phyloP scores from a whole-genome alignment of 2,113 vertebrate species.

The Coracopsis vasa region DNA sequence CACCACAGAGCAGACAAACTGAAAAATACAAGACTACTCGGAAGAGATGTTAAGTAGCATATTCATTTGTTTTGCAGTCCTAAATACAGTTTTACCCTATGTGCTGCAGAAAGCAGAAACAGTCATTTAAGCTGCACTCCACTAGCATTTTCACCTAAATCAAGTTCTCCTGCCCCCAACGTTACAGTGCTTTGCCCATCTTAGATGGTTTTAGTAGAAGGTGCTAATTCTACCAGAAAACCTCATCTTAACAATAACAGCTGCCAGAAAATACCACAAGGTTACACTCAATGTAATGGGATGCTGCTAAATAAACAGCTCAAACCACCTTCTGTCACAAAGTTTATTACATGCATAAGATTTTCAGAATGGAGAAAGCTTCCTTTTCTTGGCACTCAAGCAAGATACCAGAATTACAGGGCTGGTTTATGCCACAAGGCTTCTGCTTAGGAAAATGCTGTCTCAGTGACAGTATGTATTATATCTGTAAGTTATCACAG shows the following conservation, averaged over 20 bases:
- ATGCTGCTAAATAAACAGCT: not conserved
- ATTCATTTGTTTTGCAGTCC: not conserved
- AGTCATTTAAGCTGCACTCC: not conserved
- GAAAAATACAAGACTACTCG: not conserved
- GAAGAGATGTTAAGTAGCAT: not conserved
- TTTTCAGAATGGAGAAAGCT: not conserved
- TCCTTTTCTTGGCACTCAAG: not conserved
- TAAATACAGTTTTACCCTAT: not conserved
- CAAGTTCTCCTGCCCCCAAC: not conserved
- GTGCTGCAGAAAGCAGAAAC: not conserved
- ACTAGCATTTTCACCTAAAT: not conserved
- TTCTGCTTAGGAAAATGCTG: not conserved
- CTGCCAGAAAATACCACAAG: not conserved
- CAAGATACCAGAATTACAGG: not conserved
- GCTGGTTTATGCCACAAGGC: not conserved
- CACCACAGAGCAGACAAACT: not conserved
- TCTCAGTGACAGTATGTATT: not conserved
- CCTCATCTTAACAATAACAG: not conserved
- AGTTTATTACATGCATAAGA: not conserved
- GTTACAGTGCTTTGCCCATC: not conserved
- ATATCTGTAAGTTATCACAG: not conserved
- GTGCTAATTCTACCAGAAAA: not conserved
- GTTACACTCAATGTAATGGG: not conserved
- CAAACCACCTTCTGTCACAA: not conserved
- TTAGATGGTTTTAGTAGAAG: not conserved